Conservation (phyloP, 30 jellyfish, hydroid and myxozoan genomes). For the Turritopsis dohrnii region DNA sequence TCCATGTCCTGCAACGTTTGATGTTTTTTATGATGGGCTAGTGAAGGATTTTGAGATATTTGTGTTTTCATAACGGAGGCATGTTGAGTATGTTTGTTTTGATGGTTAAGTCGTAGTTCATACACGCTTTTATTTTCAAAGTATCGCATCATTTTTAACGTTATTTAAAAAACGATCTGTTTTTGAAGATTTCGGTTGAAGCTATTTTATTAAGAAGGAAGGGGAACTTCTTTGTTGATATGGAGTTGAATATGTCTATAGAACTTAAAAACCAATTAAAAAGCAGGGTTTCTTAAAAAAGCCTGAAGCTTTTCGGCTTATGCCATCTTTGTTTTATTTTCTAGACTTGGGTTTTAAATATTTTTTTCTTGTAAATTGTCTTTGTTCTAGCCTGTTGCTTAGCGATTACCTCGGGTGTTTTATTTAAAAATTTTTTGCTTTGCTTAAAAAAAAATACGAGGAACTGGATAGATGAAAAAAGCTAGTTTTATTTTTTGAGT, state of each 20-base stretch:
- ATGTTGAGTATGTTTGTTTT: neutral
- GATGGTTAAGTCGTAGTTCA: neutral
- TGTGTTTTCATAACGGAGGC: neutral
- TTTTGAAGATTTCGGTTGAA: too few relatives aligned
- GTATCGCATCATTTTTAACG: too few relatives aligned
- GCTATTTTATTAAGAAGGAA: too few relatives aligned
- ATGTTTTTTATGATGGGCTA: neutral
- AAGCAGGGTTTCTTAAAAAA: too few relatives aligned
- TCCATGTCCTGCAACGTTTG: neutral
- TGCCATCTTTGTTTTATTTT: neutral
- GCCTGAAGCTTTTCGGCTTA: too few relatives aligned
- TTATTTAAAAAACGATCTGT: too few relatives aligned
- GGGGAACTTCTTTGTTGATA: too few relatives aligned
- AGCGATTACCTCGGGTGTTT: neutral
- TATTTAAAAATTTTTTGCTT: neutral
- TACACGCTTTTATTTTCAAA: too few relatives aligned
- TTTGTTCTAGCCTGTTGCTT: neutral
- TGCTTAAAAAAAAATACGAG: neutral
- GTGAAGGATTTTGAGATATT: neutral
- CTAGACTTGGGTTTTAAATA: neutral
- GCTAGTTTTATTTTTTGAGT: too few relatives aligned
- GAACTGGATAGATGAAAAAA: too few relatives aligned
- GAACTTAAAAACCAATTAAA: too few relatives aligned
- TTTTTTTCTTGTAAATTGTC: neutral
- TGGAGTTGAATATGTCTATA: too few relatives aligned